Conservation (phyloP, 1,140 invertebrate species). For the Neodiprion virginianus region DNA sequence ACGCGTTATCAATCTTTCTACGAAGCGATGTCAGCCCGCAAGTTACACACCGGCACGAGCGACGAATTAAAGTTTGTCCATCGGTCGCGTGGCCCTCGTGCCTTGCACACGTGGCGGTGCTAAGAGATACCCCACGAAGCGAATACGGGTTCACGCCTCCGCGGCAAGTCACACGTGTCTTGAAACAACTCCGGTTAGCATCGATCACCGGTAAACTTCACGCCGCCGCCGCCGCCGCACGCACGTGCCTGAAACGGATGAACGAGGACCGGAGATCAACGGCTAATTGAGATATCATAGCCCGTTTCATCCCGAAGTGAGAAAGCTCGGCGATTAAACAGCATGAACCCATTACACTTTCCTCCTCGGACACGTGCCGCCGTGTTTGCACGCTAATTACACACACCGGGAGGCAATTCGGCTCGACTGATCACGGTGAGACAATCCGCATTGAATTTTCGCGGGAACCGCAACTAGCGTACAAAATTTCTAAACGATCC, state of each 20-base stretch:
- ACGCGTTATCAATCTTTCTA: not conserved
- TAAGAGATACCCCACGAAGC: not conserved
- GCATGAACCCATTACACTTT: not conserved
- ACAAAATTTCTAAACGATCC: no score
- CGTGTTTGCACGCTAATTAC: conserved; percentile 33
- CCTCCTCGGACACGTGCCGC: not conserved
- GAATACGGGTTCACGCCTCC: not conserved
- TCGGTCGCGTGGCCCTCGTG: not conserved
- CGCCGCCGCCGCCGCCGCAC: not conserved
- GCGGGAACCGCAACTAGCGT: no score
- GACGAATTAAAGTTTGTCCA: not conserved
- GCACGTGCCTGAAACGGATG: not conserved
- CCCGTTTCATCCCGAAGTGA: conserved; percentile 23
- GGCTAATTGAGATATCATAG: conserved; percentile 52
- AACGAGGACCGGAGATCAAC: not conserved
- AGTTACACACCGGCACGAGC: conserved; percentile 1
- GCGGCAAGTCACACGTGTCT: not conserved
- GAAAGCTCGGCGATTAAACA: conserved; percentile 14
- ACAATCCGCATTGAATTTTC: not conserved
- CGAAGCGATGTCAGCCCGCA: not conserved
- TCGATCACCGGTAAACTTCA: not conserved
- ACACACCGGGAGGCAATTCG: conserved; percentile 1
- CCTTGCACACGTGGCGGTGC: not conserved
- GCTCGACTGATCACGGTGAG: not conserved
- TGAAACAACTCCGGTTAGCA: not conserved